phyloP scores from a whole-genome alignment of 30 jellyfish, hydroid and myxozoan genomes.

The Catostylus mosaicus region DNA sequence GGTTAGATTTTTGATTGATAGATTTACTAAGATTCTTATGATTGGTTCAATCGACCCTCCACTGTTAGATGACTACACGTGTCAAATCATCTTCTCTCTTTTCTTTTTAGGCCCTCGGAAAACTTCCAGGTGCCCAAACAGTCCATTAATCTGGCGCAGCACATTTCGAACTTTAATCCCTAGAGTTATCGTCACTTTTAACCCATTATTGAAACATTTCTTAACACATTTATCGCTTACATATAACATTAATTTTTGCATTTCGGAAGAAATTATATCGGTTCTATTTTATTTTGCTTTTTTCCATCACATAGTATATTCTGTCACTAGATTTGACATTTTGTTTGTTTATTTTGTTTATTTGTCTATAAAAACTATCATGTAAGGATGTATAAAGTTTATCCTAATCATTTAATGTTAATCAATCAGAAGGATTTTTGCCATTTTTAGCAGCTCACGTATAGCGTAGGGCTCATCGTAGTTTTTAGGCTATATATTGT shows the following conservation, averaged over 20 bases:
- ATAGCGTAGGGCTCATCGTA: no score
- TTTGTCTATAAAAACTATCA: not conserved
- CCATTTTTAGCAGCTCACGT: no score
- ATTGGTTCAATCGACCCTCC: no score
- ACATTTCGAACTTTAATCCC: not conserved
- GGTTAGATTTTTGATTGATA: no score
- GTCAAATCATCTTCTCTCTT: not conserved
- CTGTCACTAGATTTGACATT: not conserved
- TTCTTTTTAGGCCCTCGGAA: conserved; percentile 71
- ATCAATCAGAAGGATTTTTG: no score
- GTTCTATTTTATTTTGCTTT: not conserved
- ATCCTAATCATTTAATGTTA: no score
- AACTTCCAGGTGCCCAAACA: conserved; percentile 74
- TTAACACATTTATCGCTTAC: not conserved
- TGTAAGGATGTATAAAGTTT: conserved; percentile 1
- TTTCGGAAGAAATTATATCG: not conserved
- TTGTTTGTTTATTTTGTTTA: not conserved
- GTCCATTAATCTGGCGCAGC: not conserved
- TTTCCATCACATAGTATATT: not conserved
- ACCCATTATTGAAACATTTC: not conserved
- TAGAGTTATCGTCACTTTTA: not conserved
- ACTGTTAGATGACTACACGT: no score
- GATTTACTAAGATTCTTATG: no score
- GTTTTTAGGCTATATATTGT: no score
- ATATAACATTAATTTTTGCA: not conserved